Conservation (phyloP, 2,888 invertebrate species). For the Gortyna flavago region DNA sequence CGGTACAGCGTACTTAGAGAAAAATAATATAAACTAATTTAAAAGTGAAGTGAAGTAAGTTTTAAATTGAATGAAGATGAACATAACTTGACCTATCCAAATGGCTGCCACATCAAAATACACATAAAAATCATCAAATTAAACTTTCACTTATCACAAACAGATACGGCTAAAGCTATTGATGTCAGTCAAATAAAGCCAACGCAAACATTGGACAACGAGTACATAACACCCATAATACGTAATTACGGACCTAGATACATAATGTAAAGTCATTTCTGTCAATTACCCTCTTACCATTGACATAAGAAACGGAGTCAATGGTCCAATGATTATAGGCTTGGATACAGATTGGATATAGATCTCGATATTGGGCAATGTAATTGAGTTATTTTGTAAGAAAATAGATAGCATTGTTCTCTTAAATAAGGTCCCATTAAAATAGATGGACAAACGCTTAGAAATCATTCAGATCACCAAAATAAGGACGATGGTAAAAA, state of each 20-base stretch:
- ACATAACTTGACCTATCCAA: slow-evolving; percentile 2
- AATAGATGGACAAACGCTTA: too few species aligned
- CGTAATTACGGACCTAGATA: slow-evolving; percentile 50
- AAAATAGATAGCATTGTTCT: too few species aligned
- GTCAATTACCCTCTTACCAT: slow-evolving; percentile 32
- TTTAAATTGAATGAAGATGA: background rate
- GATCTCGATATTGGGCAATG: background rate
- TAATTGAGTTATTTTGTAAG: slow-evolving; percentile 14
- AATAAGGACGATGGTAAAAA: too few species aligned
- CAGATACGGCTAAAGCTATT: slow-evolving; percentile 45
- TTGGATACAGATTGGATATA: background rate
- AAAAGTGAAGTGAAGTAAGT: too few species aligned
- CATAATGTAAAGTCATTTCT: slow-evolving; percentile 47
- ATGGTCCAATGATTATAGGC: background rate
- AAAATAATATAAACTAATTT: too few species aligned
- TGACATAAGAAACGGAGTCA: slow-evolving; percentile 20
- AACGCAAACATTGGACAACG: slow-evolving; percentile 39
- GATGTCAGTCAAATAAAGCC: slow-evolving; percentile 58
- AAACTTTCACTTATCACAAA: slow-evolving; percentile 52
- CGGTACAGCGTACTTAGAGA: too few species aligned
- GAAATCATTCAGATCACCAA: too few species aligned
- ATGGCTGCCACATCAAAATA: slow-evolving; percentile 21
- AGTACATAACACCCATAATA: slow-evolving; percentile 55
- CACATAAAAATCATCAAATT: slow-evolving; percentile 23
- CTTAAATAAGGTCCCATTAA: too few species aligned